phyloP scores from a whole-genome alignment of 1,140 invertebrate species.

The Papilio dardanus region DNA sequence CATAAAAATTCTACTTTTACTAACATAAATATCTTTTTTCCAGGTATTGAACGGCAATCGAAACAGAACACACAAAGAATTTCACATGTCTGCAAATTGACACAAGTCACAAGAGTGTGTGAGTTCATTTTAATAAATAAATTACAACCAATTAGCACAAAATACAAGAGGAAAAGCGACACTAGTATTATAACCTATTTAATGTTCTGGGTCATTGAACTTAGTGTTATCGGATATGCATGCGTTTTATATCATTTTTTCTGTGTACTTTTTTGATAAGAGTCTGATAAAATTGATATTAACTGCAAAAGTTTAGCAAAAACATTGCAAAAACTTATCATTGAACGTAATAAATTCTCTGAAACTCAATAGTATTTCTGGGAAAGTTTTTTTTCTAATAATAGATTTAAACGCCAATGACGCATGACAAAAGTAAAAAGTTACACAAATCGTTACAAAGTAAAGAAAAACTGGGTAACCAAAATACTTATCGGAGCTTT shows the following conservation, averaged over 20 bases:
- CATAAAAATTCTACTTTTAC: neutral
- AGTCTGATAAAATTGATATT: constrained; percentile 3
- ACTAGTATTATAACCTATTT: constrained; percentile 18
- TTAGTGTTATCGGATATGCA: constrained; percentile 36
- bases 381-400: neutral
- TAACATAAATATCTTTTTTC: constrained; percentile 44
- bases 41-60: constrained; percentile 54
- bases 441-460: neutral
- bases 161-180: constrained; percentile 38
- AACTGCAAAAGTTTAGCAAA: constrained; percentile 17
- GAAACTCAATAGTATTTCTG: neutral
- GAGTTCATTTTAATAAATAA: constrained; percentile 43
- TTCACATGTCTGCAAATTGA: constrained; percentile 44
- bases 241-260: constrained; percentile 27
- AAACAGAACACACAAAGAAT: constrained; percentile 42
- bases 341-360: constrained; percentile 1
- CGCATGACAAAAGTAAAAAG: neutral
- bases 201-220: constrained; percentile 14
- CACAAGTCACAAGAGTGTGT: constrained; percentile 45
- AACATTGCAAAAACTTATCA: neutral
- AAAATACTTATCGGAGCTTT: neutral
- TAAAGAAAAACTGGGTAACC: neutral
- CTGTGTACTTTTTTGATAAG: constrained; percentile 22
- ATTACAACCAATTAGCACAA: constrained; percentile 41
- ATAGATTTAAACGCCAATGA: neutral